Base-by-base conservation (phyloP, 2,113 vertebrate genomes). In the Helogale parvula region DNA sequence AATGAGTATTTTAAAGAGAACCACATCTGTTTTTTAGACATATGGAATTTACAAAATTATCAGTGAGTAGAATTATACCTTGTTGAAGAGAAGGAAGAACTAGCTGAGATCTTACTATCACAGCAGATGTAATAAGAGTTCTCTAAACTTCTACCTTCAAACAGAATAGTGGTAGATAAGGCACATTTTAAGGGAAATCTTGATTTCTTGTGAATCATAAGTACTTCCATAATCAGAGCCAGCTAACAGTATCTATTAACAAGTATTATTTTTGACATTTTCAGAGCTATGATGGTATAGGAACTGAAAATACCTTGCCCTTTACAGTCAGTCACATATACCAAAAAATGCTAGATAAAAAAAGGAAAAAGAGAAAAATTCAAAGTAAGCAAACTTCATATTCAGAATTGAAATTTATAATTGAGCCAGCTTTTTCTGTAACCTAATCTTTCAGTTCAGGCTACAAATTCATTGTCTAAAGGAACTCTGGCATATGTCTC, bases 231-330 rank as follows among this genome's bases (percentile, higher is more conserved):
- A 96, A 98, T 97, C 95, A 97, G 60, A 82, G 89, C 89, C 89
- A 91, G 79, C 97, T 98, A 97, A 68, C 8, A 54, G 33, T 95
- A 65, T 97, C 89, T 83, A 95, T 88, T 98, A 98, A 80, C 72
- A 97, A 97, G 96, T 89, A 90, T 79, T 98, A 87, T 85, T 98
- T 98, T 96, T 98, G 94, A 98, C 92, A 86, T 98, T 98, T 98
- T 96, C 92, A 98, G 47, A 68, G 87, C 86, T 98, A 71, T 38
- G 31, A 86, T 97, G 65, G 63, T 96, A 98, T 98, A 57, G 92
- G 19, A 84, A 93, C 50, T 97, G 57, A 87, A 95, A 98, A 97
- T 95, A 86, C 35, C 38, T 97, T 98, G 81, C 52, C 45, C 72
- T 98, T 98, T 8, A 0, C 13, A 96, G 71, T 77, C 13, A 96